phyloP scores from a whole-genome alignment of 2,113 vertebrate species.

The Odobenus rosmarus region DNA sequence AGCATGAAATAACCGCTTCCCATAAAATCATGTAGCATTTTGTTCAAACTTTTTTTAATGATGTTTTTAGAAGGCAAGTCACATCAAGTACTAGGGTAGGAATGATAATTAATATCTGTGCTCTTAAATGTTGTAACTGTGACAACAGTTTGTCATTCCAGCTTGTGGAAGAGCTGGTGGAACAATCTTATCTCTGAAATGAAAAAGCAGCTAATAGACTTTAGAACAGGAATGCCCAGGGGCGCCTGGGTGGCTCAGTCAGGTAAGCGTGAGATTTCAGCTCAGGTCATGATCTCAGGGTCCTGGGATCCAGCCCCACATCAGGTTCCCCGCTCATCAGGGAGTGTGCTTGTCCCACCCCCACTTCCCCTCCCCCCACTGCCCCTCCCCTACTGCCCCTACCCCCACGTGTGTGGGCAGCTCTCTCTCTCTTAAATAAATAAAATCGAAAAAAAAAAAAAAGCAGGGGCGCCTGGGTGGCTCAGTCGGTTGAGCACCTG shows the following conservation, averaged over 20 bases:
- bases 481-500: too few species aligned
- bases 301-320: not conserved
- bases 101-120: constrained; percentile 6
- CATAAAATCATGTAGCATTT: not conserved
- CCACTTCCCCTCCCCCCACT: too few species aligned
- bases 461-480: too few species aligned
- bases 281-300: not conserved
- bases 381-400: too few species aligned
- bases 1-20: not conserved
- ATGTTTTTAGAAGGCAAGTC: constrained; percentile 34
- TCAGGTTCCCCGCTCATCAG: not conserved
- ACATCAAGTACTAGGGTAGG: not conserved
- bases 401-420: too few species aligned
- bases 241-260: not conserved
- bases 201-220: not conserved
- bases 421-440: not conserved
- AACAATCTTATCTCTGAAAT: not conserved
- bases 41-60: not conserved
- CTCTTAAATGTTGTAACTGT: not conserved
- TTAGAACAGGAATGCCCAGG: not conserved
- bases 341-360: not conserved
- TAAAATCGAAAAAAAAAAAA: not conserved
- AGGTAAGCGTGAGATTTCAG: not conserved
- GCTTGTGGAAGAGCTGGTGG: not conserved
- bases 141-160: not conserved